phyloP scores from a whole-genome alignment of 2,797 vertebrate genomes.

The Monodelphis domestica region DNA sequence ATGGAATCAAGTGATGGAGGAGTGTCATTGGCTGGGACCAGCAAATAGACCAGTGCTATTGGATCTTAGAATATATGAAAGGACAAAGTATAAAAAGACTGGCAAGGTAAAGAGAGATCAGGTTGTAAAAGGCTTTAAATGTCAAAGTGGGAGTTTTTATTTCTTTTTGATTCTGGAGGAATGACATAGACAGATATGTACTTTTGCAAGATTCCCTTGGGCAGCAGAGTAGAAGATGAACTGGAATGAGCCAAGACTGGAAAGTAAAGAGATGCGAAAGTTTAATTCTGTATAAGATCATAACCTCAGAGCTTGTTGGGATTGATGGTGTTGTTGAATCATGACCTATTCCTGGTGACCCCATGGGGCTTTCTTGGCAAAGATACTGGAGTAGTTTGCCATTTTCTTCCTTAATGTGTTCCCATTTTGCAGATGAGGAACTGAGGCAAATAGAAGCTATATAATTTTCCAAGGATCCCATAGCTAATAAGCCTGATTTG shows the following conservation, averaged over 20 bases:
- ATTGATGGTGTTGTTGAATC: too few relatives aligned
- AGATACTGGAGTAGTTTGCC: too few relatives aligned
- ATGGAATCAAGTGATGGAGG: not conserved
- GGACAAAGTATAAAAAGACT: too few relatives aligned
- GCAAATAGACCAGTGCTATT: not conserved
- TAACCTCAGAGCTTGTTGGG: not conserved
- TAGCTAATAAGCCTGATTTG: too few relatives aligned
- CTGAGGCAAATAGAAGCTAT: too few relatives aligned
- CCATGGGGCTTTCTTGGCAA: too few relatives aligned
- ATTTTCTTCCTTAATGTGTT: too few relatives aligned
- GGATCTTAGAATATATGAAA: too few relatives aligned
- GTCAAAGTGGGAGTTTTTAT: not conserved
- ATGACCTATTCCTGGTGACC: too few relatives aligned
- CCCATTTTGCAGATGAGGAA: too few relatives aligned
- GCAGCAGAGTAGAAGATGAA: not conserved
- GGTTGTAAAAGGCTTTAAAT: not conserved
- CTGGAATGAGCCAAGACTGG: not conserved
- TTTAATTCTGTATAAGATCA: not conserved
- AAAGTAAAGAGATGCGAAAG: not conserved
- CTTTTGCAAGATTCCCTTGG: not conserved
- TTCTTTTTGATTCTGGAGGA: not conserved
- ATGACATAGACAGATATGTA: not conserved
- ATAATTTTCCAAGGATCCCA: too few relatives aligned
- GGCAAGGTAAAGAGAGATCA: too few relatives aligned
- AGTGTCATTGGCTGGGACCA: not conserved